Percentiles rank a stretch among this genome's conserved stretches.
These are phyloP conservation scores for Heliconius hewitsoni DNA, from an alignment of 1,140 invertebrate species.

Conservation along the genomic window DNA sequence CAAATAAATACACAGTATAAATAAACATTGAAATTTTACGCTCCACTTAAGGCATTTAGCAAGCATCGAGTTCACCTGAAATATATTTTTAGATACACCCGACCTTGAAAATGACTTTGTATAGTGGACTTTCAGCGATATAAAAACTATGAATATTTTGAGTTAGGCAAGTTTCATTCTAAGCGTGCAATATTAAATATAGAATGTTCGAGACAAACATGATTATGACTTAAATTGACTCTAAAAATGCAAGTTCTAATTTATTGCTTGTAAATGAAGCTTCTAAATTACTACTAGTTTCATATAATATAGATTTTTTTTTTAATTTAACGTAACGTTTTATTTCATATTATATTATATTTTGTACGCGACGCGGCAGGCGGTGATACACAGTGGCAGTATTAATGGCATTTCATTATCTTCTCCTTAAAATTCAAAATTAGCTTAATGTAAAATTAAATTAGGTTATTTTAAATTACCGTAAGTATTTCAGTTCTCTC, in stretches of 20 bases:
- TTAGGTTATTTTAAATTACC: neutral
- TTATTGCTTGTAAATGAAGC: constrained; percentile 7
- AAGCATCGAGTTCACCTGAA: too few relatives aligned
- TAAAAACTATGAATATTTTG: neutral
- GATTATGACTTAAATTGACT: constrained; percentile 8
- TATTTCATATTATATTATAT: constrained; percentile 5
- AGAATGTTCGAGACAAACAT: constrained; percentile 1
- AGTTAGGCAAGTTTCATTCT: neutral
- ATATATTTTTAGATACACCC: too few relatives aligned
- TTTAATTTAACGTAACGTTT: neutral
- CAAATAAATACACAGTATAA: too few relatives aligned
- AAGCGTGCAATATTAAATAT: neutral
- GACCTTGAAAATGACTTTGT: neutral
- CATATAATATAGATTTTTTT: neutral
- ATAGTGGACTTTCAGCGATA: neutral
- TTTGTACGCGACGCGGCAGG: constrained; percentile 33
- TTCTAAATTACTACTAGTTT: neutral
- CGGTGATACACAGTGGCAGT: constrained; percentile 32
- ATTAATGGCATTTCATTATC: constrained; percentile 9
- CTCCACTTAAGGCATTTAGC: too few relatives aligned
- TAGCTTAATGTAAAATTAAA: constrained; percentile 19
- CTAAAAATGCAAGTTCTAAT: constrained; percentile 6
- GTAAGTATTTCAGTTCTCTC: constrained; percentile 1
- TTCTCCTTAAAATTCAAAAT: constrained; percentile 7
- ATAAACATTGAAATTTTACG: too few relatives aligned